Base-by-base conservation (phyloP, 2,797 vertebrate species). In the Cossypha niveicapilla region DNA sequence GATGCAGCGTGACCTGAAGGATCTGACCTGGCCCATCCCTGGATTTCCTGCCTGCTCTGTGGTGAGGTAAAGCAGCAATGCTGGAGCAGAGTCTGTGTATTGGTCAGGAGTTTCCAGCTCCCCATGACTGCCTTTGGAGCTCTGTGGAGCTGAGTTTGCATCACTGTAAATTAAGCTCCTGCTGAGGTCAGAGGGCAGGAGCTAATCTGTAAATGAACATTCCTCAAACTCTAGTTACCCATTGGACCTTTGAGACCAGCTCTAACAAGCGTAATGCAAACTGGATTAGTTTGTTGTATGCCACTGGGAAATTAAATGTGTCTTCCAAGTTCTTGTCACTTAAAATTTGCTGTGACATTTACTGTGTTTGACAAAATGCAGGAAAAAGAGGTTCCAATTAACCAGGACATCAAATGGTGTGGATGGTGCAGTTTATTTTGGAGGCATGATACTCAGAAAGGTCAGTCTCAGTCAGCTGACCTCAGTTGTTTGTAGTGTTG, bases 301-400 rank as follows among this genome's bases (percentile, higher is more conserved):
- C 96, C 88, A 92, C 95, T 97, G 96, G 93, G 96, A 97, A 98
- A 98, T 96, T 93, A 98, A 97, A 93, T 91, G 82, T 76, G 88
- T 97, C 96, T 97, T 96, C 97, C 87, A 93, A 96, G 96, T 97
- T 98, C 98, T 97, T 96, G 97, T 96, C 96, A 95, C 97, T 98
- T 97, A 97, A 97, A 97, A 98, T 98, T 98, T 97, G 93, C 97
- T 60, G 95, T 98, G 98, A 99, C 98, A 99, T 99, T 99, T 99
- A 98, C 98, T 97, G 96, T 98, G 96, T 98, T 97, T 97, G 86
- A 98, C 96, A 94, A 97, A 97, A 96, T 82, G 94, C 72, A 78
- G 88, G 73, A 41, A 61, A 61, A 87, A 93, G 81, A 98, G 97
- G 97, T 97, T 97, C 98, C 98, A 99, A 99, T 99, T 99, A 99